phyloP scores from a whole-genome alignment of 2,797 vertebrate species.

The Trachops cirrhosus region DNA sequence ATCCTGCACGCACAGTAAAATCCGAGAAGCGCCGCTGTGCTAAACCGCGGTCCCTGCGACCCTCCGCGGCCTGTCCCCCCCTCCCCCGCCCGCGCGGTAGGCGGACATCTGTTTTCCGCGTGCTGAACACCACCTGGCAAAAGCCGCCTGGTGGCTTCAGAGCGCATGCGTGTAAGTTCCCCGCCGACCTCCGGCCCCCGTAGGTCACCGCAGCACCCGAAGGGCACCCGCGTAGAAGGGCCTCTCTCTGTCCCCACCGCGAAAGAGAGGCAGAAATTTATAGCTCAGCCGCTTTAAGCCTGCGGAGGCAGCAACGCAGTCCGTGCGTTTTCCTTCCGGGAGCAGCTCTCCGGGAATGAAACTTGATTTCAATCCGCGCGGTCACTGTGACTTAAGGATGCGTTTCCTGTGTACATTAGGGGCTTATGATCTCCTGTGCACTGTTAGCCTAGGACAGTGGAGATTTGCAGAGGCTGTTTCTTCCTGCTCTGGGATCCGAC shows the following conservation, averaged over 20 bases:
- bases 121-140: not conserved
- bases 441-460: not conserved
- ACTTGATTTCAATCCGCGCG: not conserved
- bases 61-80: too few relatives aligned
- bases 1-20: not conserved
- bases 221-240: not conserved
- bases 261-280: too few relatives aligned
- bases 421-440: too few relatives aligned
- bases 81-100: too few relatives aligned
- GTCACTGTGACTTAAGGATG: not conserved
- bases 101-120: not conserved
- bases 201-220: fast-evolving
- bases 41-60: not conserved
- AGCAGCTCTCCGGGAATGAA: not conserved
- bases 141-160: not conserved
- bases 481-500: not conserved
- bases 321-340: not conserved
- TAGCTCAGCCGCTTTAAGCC: not conserved
- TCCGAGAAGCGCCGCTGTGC: not conserved
- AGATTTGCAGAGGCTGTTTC: not conserved
- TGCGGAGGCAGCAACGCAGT: not conserved
- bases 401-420: not conserved
- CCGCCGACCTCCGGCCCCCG: too few relatives aligned
- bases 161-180: not conserved
- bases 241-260: not conserved